Percentiles rank a stretch among this genome's conserved stretches.
These are phyloP conservation scores for Anoura caudifer DNA, from an alignment of 2,113 vertebrate species.

Conservation along the genomic window DNA sequence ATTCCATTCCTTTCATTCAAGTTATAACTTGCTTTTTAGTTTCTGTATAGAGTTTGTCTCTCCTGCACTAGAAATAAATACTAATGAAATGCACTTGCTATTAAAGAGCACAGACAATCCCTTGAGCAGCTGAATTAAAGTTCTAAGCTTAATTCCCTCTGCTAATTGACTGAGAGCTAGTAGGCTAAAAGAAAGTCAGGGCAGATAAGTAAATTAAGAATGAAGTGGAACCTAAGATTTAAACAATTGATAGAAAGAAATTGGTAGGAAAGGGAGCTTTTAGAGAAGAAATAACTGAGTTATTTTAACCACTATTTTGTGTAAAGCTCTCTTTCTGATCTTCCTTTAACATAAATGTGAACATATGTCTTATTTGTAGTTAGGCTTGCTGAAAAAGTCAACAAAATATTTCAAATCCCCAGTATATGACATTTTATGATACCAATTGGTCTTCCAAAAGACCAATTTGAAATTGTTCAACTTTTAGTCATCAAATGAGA, in stretches of 20 bases:
- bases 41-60: not conserved
- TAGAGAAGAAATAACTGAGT: not conserved
- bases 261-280: not conserved
- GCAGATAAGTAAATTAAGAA: not conserved
- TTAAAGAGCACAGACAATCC: not conserved
- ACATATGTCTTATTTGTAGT: not conserved
- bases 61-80: not conserved
- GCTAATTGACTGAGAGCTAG: not conserved
- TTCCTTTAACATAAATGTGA: not conserved
- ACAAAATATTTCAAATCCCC: not conserved
- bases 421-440: not conserved
- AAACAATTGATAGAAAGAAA: not conserved
- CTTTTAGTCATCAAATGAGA: not conserved
- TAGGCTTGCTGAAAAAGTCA: not conserved
- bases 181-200: not conserved
- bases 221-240: not conserved
- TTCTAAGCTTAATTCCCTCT: not conserved
- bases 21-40: not conserved
- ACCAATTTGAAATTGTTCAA: not conserved
- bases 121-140: not conserved
- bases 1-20: not conserved
- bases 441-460: not conserved
- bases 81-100: constrained; percentile 20
- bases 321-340: not conserved
- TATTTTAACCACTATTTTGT: not conserved